Percentiles rank a stretch among this genome's conserved stretches.
Conservation (phyloP, 2,797 vertebrate species). For the Xiphophorus birchmanni region DNA sequence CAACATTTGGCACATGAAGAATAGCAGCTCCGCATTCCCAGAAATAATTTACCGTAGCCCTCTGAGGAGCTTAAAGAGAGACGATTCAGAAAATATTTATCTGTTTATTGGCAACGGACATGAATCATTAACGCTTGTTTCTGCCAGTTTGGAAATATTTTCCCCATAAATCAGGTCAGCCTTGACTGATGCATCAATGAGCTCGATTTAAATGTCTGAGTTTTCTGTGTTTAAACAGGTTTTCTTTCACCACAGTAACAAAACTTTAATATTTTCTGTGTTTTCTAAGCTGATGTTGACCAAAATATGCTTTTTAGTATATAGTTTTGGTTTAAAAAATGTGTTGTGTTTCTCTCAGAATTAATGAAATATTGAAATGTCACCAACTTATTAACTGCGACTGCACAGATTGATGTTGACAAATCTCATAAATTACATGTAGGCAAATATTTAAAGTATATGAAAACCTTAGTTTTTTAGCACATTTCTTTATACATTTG, state of each 20-base stretch:
- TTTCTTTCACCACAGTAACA: background rate
- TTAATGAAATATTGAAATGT: background rate
- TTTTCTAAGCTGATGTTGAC: background rate
- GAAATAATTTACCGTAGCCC: slow-evolving; percentile 59
- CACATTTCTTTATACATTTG: background rate
- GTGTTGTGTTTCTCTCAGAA: background rate
- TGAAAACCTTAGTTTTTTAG: background rate
- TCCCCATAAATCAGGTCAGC: slow-evolving; percentile 41
- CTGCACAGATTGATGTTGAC: background rate
- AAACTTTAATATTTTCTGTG: background rate
- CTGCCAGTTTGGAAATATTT: slow-evolving; percentile 31
- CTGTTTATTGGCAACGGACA: slow-evolving; percentile 35
- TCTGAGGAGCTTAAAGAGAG: slow-evolving; percentile 43
- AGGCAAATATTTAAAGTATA: background rate
- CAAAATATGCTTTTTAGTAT: background rate
- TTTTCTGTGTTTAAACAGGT: background rate
- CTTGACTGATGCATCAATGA: background rate
- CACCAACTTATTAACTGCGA: background rate
- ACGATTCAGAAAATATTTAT: slow-evolving; percentile 60
- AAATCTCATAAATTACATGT: background rate
- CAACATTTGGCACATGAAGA: slow-evolving; percentile 75
- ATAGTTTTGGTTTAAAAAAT: background rate
- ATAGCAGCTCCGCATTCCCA: slow-evolving; percentile 50
- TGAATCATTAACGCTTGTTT: slow-evolving; percentile 35
- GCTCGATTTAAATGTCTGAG: background rate